Conservation (phyloP, 2,797 vertebrate species). For the Hoplostethus atlanticus region DNA sequence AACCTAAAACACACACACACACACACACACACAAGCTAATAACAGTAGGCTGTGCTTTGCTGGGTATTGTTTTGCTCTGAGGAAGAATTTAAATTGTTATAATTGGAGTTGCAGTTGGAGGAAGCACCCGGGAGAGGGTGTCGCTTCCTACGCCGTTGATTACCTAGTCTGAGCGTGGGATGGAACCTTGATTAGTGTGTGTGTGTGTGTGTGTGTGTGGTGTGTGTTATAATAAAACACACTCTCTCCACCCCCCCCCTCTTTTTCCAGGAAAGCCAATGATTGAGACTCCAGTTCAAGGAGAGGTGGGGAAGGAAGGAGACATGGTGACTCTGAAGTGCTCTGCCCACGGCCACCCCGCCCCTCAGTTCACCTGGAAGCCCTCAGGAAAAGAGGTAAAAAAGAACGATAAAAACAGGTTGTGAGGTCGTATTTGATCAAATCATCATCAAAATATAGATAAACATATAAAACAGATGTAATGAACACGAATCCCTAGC, state of each 20-base stretch:
- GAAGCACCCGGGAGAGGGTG: slow-evolving; percentile 17
- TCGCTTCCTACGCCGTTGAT: slow-evolving; percentile 22
- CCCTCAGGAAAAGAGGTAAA: slow-evolving; percentile 84
- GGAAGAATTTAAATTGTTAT: slow-evolving; percentile 23
- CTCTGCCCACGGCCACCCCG: slow-evolving; percentile 80
- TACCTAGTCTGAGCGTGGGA: not conserved
- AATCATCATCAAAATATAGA: not conserved
- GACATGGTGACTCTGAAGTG: slow-evolving; percentile 85
- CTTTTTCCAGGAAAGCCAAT: slow-evolving; percentile 82
- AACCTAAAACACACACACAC: not conserved
- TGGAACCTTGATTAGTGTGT: slow-evolving; percentile 2
- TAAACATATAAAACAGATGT: no score
- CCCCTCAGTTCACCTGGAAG: slow-evolving; percentile 89
- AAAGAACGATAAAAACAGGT: not conserved
- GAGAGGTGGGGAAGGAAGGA: slow-evolving; percentile 78
- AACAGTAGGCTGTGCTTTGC: not conserved
- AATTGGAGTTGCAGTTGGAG: not conserved
- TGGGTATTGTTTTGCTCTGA: slow-evolving; percentile 44
- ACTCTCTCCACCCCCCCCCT: not conserved
- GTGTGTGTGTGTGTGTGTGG: not conserved
- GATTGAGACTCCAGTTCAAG: slow-evolving; percentile 64
- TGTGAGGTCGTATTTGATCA: not conserved
- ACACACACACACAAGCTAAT: slow-evolving; percentile 7
- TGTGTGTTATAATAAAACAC: not conserved
- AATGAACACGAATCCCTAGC: no score